A percentile compares a stretch with the other conserved stretches of the same genome.
Conservation (phyloP, 2,113 vertebrate genomes). For the Mobula birostris region DNA sequence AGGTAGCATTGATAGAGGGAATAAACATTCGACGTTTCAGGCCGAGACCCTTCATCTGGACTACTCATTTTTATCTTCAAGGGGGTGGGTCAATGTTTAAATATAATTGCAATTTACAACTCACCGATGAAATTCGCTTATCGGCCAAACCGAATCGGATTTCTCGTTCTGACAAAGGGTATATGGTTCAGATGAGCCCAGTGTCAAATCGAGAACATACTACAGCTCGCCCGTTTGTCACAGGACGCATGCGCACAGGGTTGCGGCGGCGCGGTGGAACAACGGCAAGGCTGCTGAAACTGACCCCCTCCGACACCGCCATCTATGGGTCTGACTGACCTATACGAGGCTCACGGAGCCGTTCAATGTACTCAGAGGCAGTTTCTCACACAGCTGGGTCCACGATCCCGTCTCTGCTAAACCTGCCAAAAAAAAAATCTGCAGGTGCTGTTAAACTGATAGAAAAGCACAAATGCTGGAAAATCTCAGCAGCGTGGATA, state of each 20-base stretch:
- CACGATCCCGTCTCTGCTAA: too few species aligned
- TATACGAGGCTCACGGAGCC: background rate
- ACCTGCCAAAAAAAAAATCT: too few species aligned
- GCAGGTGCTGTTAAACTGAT: too few species aligned
- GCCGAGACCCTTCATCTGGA: too few species aligned
- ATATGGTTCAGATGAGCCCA: background rate
- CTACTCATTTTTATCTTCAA: background rate
- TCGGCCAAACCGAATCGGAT: background rate
- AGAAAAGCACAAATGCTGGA: too few species aligned
- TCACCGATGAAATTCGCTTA: background rate
- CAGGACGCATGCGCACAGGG: background rate
- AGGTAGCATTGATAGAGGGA: too few species aligned
- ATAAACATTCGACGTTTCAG: too few species aligned
- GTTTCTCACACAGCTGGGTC: too few species aligned
- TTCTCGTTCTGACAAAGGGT: background rate
- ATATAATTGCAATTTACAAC: background rate
- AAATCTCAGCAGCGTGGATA: too few species aligned
- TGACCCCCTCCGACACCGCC: background rate
- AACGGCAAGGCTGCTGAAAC: background rate
- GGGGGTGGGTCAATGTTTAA: too few species aligned
- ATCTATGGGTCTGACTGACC: background rate
- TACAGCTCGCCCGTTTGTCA: background rate
- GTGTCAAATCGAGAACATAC: background rate
- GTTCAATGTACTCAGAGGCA: too few species aligned
- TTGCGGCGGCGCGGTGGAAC: background rate